Conservation (phyloP, 2,888 invertebrate genomes). For the Amphipyra berbera region DNA sequence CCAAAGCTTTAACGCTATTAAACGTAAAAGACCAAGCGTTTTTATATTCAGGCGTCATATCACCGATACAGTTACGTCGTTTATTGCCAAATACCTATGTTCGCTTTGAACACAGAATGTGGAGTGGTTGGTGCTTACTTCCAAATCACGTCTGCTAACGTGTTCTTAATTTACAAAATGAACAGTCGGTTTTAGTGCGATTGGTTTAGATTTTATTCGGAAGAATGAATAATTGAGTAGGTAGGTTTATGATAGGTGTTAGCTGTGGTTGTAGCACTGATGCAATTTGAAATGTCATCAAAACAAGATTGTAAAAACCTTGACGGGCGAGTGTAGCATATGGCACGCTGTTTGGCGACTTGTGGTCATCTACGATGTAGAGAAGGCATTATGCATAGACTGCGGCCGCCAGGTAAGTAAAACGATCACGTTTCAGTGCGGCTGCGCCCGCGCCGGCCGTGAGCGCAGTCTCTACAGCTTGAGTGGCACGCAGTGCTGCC, state of each 20-base stretch:
- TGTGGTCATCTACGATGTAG: slow-evolving; percentile 45
- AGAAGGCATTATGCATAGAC: slow-evolving; percentile 52
- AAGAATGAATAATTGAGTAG: slow-evolving; percentile 9
- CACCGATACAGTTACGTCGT: slow-evolving; percentile 39
- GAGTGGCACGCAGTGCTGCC: slow-evolving; percentile 52
- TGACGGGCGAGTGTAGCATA: slow-evolving; percentile 39
- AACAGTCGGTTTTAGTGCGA: slow-evolving; percentile 19
- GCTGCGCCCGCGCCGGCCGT: slow-evolving; percentile 60
- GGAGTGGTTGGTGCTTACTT: slow-evolving; percentile 21
- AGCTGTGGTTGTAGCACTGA: slow-evolving; percentile 12
- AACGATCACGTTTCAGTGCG: slow-evolving; percentile 74
- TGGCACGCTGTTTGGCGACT: slow-evolving; percentile 35
- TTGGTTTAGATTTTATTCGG: slow-evolving; percentile 12
- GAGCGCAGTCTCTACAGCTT: slow-evolving; percentile 44
- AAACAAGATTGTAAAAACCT: slow-evolving; percentile 44
- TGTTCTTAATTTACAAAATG: slow-evolving; percentile 24
- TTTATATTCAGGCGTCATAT: slow-evolving; percentile 41
- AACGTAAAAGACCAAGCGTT: slow-evolving; percentile 8
- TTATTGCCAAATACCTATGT: slow-evolving; percentile 52
- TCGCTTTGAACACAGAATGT: slow-evolving; percentile 26
- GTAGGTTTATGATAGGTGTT: neutral
- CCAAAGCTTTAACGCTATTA: neutral
- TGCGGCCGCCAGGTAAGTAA: slow-evolving; percentile 68
- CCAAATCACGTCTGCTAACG: slow-evolving; percentile 30
- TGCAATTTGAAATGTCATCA: slow-evolving; percentile 42